These are phyloP conservation scores for Leucosticte australis DNA, from an alignment of 2,113 vertebrate genomes.

Conservation along the genomic window DNA sequence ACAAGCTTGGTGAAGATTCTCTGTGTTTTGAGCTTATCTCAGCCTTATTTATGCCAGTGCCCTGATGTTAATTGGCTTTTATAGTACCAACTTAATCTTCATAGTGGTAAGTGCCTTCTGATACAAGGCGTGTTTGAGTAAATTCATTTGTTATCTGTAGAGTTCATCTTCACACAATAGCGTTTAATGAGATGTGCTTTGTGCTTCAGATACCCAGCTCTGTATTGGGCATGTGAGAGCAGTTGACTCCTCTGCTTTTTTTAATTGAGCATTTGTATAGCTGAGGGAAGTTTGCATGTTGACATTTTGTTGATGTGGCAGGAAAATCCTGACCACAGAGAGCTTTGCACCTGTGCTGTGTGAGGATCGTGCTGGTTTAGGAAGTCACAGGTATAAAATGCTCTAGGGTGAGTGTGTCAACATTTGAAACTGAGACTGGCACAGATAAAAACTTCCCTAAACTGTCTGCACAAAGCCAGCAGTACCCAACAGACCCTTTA, in stretches of 20 bases:
- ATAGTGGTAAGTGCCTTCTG: slow-evolving; percentile 64
- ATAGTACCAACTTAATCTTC: slow-evolving; percentile 41
- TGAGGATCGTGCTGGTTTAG: not conserved
- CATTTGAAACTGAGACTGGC: not conserved
- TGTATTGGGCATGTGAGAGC: not conserved
- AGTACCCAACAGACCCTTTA: not conserved
- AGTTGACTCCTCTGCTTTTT: not conserved
- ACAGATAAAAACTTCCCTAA: not conserved
- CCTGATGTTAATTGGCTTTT: slow-evolving; percentile 56
- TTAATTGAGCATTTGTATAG: not conserved
- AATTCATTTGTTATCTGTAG: not conserved
- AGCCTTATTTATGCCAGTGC: slow-evolving; percentile 19
- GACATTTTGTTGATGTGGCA: not conserved
- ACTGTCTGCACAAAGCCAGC: not conserved
- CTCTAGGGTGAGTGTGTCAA: not conserved
- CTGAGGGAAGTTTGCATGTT: not conserved
- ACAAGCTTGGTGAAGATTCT: not conserved
- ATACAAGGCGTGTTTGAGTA: slow-evolving; percentile 9
- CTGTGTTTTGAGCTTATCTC: not conserved
- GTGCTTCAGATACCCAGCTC: not conserved
- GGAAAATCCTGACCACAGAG: not conserved
- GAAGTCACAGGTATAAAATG: not conserved
- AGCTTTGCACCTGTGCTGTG: not conserved
- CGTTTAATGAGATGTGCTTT: not conserved
- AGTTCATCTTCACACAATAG: not conserved